Evolutionary conservation across 2,113 vertebrate genomes (phyloP), one percentile per base, ranked within the genome.

Genomic region (Merops nubicus): DNA sequence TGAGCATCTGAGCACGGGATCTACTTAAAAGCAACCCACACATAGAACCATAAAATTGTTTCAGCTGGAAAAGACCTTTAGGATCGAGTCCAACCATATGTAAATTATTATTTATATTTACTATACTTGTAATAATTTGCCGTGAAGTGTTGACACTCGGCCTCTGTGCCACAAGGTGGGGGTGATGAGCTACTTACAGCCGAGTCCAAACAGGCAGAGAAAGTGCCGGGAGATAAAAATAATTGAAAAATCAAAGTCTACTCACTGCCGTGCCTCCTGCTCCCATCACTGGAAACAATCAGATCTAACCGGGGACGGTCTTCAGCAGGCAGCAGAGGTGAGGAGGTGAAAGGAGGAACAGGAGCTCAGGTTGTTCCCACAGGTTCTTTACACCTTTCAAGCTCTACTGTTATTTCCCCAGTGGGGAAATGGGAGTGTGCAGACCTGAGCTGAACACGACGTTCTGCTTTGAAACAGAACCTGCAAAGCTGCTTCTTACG

Each of bases 151-250:
- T 54, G 70, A 48, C 51, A 33, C 10, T n/a, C 20, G 54, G 74
- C 16, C 54, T 76, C 79, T 36, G 34, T 56, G 73, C 94, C 95
- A 93, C 95, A 86, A 96, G 93, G 80, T 85, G 96, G 93, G 68
- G 81, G 45, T 31, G 42, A 82, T 1, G 89, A 95, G 93, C 94
- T 85, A 48, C 73, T 50, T 82, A 74, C 15, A 88, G 70, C 65
- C 11, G 1, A 29, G 36, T 0, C 1, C 8, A 51, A 70, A 43
- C 5, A 12, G 36, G 51, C 42, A 75, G 60, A 40, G 62, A 42
- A 82, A 83, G 47, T 18, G 45, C 17, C 15, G 54, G 75, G 25
- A 68, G 26, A 34, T 43, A 47, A 60, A 77, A 60, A 20, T 3
- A 42, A 67, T 51, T 79, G 5, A 11, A 12, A 13, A 34, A 16